Base-by-base conservation (phyloP, 2,797 vertebrate species). In the Liparis tanakae region DNA sequence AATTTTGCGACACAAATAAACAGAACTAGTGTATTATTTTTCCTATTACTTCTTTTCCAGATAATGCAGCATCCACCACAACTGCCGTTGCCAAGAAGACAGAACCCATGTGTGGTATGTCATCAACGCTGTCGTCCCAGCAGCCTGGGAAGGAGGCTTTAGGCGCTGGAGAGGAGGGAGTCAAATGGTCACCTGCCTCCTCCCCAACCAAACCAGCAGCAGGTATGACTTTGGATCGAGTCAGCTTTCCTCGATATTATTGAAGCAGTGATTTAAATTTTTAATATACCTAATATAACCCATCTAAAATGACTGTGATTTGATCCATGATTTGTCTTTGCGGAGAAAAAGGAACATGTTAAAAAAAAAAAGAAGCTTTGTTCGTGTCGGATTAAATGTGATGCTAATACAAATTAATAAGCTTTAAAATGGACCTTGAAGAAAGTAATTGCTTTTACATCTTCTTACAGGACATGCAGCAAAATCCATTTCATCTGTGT, bases 381-480 rank as follows among this genome's bases (percentile, higher is more conserved):
- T 34, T 56, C 9, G 13, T 62, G 37, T 20, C 6, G 46, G 17
- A 56, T 41, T 48, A 1, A 69, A 63, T 34, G 33, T 20, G 17
- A 3, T 56, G 8, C 17, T 30, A 20, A 39, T 56, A 54, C 3
- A 1, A 9, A 56, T 46, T 39, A 33, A 15, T 9, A 22, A 0
- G 5, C 7, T 43, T 54, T 22, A 30, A 44, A 46, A 50, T 8
- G 0, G 14, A 33, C 30, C 67, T 53, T 36, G 4, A 34, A 48
- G 4, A 9, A 36, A 30, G 1, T 67, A 12, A 39, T 33, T 18
- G 1, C 12, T 46, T 74, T 51, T n/a, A 22, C 18, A 18, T 59
- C 15, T 9, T 70, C 20, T 53, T 18, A 17, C 78, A 97, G 96
- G 95, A 57, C 95, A 96, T 2, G 94, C 95, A 17, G 91, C 93